These are phyloP conservation scores for Phaethon lepturus DNA, from an alignment of 2,113 vertebrate genomes.

Conservation along the genomic window DNA sequence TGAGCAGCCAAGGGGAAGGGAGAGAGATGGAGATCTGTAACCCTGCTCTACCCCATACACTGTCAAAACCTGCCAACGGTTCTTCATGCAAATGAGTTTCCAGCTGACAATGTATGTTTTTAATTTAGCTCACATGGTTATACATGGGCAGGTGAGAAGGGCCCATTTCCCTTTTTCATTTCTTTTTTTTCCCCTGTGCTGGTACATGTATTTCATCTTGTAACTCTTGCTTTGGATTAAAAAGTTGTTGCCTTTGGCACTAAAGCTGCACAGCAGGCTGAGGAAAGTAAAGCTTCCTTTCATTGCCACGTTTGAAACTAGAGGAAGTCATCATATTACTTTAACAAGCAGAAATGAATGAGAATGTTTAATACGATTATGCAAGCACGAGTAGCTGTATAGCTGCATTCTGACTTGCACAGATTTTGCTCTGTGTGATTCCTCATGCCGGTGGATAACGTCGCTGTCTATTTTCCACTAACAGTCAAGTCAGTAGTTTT, in stretches of 20 bases:
- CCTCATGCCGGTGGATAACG: neutral
- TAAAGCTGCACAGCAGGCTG: slow-evolving; percentile 55
- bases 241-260: slow-evolving; percentile 71
- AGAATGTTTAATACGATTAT: slow-evolving; percentile 59
- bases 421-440: slow-evolving; percentile 3
- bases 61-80: neutral
- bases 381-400: slow-evolving; percentile 21
- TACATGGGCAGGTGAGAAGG: slow-evolving; percentile 45
- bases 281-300: slow-evolving; percentile 58
- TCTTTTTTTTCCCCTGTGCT: neutral
- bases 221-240: slow-evolving; percentile 61
- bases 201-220: slow-evolving; percentile 53
- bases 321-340: slow-evolving; percentile 57
- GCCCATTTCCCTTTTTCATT: slow-evolving; percentile 33
- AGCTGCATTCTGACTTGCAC: neutral
- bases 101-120: slow-evolving; percentile 52
- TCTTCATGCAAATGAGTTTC: slow-evolving; percentile 13
- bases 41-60: neutral
- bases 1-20: neutral
- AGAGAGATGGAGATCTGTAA: neutral
- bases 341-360: slow-evolving; percentile 70
- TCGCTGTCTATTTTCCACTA: neutral
- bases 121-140: slow-evolving; percentile 58
- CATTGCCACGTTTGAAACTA: slow-evolving; percentile 57
- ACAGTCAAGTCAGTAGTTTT: neutral